Evolutionary conservation across 2,113 vertebrate species (phyloP).

Genomic region (Semnopithecus entellus): DNA sequence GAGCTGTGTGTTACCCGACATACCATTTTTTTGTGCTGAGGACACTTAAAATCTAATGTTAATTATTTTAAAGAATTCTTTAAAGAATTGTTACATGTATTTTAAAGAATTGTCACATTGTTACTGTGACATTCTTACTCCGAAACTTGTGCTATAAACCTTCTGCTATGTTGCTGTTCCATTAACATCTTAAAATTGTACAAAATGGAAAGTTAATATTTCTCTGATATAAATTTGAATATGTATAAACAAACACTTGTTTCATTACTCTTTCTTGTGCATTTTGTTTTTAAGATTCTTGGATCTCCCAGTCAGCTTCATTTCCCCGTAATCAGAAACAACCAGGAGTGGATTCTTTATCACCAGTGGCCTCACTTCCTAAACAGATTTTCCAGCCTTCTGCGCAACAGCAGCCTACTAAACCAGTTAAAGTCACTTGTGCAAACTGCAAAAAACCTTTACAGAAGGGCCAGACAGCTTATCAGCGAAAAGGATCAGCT

Average conservation of each 20-base stretch:
- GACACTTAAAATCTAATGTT: neutral
- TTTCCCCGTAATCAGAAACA: slow-evolving; percentile 98
- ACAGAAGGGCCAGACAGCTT: slow-evolving; percentile 97
- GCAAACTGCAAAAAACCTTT: slow-evolving; percentile 98
- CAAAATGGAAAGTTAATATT: neutral
- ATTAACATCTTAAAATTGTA: neutral
- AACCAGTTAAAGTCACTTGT: slow-evolving; percentile 98
- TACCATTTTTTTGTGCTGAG: neutral
- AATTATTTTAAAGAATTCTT: neutral
- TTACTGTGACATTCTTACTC: neutral
- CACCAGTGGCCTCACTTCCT: slow-evolving; percentile 93
- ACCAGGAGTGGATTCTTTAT: slow-evolving; percentile 93
- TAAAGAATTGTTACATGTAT: too few species aligned
- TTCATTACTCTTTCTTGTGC: slow-evolving; percentile 38
- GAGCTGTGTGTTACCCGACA: neutral
- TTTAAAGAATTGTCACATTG: neutral
- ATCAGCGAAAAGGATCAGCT: slow-evolving; percentile 98
- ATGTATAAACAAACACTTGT: neutral
- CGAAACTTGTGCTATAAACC: neutral
- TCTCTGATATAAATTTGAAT: neutral
- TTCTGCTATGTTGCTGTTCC: neutral
- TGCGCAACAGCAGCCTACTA: slow-evolving; percentile 89
- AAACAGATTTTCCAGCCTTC: slow-evolving; percentile 94
- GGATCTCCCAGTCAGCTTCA: slow-evolving; percentile 98
- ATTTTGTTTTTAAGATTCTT: slow-evolving; percentile 91